Conservation (phyloP, 2,888 invertebrate genomes). For the Diogma glabrata region DNA sequence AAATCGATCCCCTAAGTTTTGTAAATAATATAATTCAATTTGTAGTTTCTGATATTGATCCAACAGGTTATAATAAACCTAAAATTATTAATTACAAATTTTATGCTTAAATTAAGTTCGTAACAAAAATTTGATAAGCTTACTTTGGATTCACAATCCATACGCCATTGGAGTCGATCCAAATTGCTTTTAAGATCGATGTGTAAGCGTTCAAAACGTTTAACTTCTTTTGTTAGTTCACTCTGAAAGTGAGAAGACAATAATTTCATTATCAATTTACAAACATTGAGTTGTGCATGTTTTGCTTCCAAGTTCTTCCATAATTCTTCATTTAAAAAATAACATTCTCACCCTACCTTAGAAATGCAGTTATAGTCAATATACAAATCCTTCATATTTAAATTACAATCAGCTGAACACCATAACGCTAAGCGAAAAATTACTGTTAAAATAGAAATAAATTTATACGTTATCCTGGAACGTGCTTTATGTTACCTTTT, state of each 20-base stretch:
- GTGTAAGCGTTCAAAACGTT: constrained; percentile 16
- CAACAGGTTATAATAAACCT: constrained; percentile 15
- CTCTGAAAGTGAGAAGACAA: too few species aligned
- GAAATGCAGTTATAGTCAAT: constrained; percentile 17
- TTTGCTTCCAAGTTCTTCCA: too few species aligned
- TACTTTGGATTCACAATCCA: constrained; percentile 17
- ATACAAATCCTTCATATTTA: constrained; percentile 15
- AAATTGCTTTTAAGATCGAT: constrained; percentile 17
- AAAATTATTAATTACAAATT: background rate
- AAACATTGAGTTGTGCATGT: too few species aligned
- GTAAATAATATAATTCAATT: constrained; percentile 17
- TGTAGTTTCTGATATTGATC: constrained; percentile 17
- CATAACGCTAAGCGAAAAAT: constrained; percentile 4
- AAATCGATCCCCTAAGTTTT: constrained; percentile 14
- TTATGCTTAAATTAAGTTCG: background rate
- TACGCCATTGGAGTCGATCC: constrained; percentile 16
- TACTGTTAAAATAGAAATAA: background rate
- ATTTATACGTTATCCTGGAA: background rate
- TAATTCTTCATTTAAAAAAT: too few species aligned
- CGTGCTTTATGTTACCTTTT: too few species aligned
- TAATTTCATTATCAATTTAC: too few species aligned
- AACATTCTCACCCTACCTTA: too few species aligned
- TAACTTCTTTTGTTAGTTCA: constrained; percentile 17
- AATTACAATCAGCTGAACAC: constrained; percentile 14
- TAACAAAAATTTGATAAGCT: background rate